Evolutionary conservation across 1,140 invertebrate genomes (phyloP), one percentile per base, ranked within the genome.

Genomic region (Theocolax elegans): DNA sequence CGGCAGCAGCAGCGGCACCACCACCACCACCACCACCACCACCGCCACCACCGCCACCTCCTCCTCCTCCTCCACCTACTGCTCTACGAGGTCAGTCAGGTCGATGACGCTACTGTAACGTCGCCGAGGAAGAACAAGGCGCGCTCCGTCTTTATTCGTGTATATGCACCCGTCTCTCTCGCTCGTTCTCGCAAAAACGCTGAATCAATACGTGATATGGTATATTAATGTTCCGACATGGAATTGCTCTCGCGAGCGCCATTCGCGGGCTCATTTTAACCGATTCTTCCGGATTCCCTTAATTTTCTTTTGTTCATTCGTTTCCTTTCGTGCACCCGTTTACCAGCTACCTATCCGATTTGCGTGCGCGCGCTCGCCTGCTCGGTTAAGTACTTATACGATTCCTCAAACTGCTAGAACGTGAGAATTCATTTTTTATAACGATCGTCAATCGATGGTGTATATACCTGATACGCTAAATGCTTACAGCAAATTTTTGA

Each of bases 31-130:
- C n/a, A n/a, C n/a, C n/a, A n/a, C n/a, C n/a, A n/a, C n/a, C n/a
- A n/a, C n/a, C n/a, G n/a, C n/a, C n/a, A n/a, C n/a, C n/a, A n/a
- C n/a, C n/a, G n/a, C n/a, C n/a, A n/a, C n/a, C n/a, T n/a, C n/a
- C n/a, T n/a, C n/a, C n/a, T n/a, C n/a, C n/a, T n/a, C n/a, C n/a
- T n/a, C n/a, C n/a, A n/a, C n/a, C n/a, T n/a, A n/a, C n/a, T n/a
- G n/a, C n/a, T n/a, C n/a, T n/a, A n/a, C 51, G 69, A 66, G 69
- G 69, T 71, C 69, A 71, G 62, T 66, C 69, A 71, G 69, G 69
- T 71, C 69, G 69, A 71, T 71, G 69, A 71, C 69, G 68, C 68
- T 71, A 59, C 53, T 49, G 62, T 65, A 64, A 63, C 60, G 60
- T 59, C 53, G 19, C 15, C 58, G 51, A 58, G 29, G 54, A 64